A percentile compares a stretch with the other conserved stretches of the same genome.
These are phyloP conservation scores for Diplogasteroides magnus DNA, from an alignment of 1,140 invertebrate genomes.

Conservation along the genomic window DNA sequence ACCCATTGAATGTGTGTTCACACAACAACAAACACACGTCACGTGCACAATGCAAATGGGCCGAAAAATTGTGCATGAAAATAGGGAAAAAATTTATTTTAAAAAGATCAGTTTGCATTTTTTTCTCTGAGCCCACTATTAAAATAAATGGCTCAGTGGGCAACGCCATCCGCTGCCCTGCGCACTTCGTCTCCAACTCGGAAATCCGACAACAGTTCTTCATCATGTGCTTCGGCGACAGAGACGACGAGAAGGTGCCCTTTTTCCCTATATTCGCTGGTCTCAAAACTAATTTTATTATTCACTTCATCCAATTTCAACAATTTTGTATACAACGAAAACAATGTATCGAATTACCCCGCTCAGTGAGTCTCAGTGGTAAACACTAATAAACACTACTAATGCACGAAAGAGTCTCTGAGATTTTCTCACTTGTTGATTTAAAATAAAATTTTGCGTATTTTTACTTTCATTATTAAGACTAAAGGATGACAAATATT, in stretches of 20 bases:
- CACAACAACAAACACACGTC: no score
- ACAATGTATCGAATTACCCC: no score
- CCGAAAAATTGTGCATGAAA: no score
- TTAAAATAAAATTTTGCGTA: neutral
- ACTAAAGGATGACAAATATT: neutral
- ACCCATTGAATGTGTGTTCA: no score
- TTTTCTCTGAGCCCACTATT: neutral
- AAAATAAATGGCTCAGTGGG: conserved; percentile 25
- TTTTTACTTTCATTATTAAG: neutral
- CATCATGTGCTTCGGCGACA: conserved; percentile 25
- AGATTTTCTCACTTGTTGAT: neutral
- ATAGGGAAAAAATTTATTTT: no score
- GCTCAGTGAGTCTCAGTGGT: no score
- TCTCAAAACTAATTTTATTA: no score
- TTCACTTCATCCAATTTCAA: no score
- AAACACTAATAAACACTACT: no score
- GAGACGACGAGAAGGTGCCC: neutral
- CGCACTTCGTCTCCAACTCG: conserved; percentile 44
- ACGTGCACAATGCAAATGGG: no score
- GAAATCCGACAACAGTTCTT: conserved; percentile 45
- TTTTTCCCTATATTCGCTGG: no score
- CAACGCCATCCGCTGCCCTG: conserved; percentile 49
- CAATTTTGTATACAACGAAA: no score
- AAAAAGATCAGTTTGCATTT: neutral
- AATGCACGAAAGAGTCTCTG: neutral